Base-by-base conservation (phyloP, 2,113 vertebrate species). In the Pica pica region DNA sequence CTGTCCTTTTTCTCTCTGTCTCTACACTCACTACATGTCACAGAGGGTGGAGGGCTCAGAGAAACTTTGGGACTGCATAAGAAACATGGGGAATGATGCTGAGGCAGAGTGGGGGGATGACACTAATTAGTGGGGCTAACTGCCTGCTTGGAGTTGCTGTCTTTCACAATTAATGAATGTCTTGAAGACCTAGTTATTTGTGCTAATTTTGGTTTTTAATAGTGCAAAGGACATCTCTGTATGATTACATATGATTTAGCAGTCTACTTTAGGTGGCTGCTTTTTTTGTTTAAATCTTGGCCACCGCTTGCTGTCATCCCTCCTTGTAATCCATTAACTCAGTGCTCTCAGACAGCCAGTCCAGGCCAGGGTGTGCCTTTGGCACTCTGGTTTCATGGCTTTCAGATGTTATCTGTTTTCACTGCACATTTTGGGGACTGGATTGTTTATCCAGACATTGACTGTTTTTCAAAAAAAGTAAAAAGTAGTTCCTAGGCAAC, bases 401-500 rank as follows among this genome's bases (percentile, higher is more conserved):
- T 82, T 95, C 41, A 41, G 46, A 81, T 59, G 30, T 61, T 65
- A 46, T 10, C 76, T 44, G 19, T 59, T 86, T 74, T 55, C 77
- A 26, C 26, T 44, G 75, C 41, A 20, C 2, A 3, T 73, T 83
- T 87, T 63, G 49, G 67, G 47, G 37, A 10, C 74, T 50, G 59
- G 18, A 59, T 92, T 94, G 83, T 90, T 92, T 91, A 83, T 86
- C 8, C 57, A 77, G 71, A 49, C 39, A 42, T 31, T 49, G 65
- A 33, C 39, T 93, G 78, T 76, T 90, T 84, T 78, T 91, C 37
- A 63, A 60, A 93, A 93, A 87, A 90, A 92, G 67, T 80, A 55
- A 77, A 26, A 87, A 65, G 21, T 89, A 65, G 57, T 85, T 90
- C 52, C 85, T 89, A 96, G 73, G 89, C 75, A 95, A 94, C 89